A percentile compares a stretch with the other conserved stretches of the same genome.
Conservation (phyloP, 2,888 invertebrate species). For the Cinara cedri region DNA sequence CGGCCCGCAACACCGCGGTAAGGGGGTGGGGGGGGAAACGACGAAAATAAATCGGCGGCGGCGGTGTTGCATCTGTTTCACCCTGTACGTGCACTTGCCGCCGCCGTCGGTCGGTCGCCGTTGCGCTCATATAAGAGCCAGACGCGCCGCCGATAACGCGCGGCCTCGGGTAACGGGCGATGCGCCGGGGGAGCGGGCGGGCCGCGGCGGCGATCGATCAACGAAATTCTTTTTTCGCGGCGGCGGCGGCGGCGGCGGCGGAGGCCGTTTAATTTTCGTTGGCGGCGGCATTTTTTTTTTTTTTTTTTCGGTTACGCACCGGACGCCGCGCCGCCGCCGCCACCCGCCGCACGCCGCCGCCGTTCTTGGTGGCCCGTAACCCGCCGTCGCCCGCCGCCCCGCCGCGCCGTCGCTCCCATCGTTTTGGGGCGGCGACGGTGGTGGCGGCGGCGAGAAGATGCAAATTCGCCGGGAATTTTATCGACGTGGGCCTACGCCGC, state of each 20-base stretch:
- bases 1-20: too few species aligned
- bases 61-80: constrained; percentile 23
- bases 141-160: constrained; percentile 18
- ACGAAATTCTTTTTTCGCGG: constrained; percentile 53
- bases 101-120: constrained; percentile 2
- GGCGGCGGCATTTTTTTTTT: constrained; percentile 24
- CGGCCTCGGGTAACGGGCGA: not conserved
- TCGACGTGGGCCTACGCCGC: constrained; percentile 55
- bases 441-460: constrained; percentile 47
- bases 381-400: constrained; percentile 2
- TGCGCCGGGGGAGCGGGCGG: not conserved
- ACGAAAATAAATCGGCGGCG: constrained; percentile 21
- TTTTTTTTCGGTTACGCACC: constrained; percentile 52
- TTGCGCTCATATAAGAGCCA: constrained; percentile 9
- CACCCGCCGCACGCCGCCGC: not conserved
- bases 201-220: constrained; percentile 53
- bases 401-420: not conserved
- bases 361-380: not conserved
- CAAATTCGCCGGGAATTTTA: constrained; percentile 57
- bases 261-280: constrained; percentile 53
- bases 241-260: constrained; percentile 32
- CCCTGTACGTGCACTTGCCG: constrained; percentile 13
- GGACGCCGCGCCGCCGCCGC: constrained; percentile 30
- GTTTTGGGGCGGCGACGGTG: constrained; percentile 26
- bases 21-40: not conserved